phyloP scores from a whole-genome alignment of 2,888 invertebrate genomes.

The Meiosimyza decipiens region DNA sequence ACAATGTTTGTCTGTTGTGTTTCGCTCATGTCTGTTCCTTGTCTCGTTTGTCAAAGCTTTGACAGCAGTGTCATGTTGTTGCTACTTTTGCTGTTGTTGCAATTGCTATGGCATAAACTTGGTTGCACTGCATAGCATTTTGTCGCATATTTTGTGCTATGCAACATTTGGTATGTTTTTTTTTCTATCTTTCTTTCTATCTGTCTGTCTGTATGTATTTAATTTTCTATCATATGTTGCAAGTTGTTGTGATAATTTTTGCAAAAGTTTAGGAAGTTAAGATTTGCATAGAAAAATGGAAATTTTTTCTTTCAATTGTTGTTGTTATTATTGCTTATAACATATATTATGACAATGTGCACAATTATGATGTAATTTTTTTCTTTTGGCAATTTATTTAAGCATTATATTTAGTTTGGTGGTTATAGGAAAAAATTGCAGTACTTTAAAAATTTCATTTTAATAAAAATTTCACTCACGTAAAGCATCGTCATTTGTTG shows the following conservation, averaged over 20 bases:
- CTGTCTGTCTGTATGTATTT: neutral
- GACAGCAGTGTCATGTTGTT: constrained; percentile 34
- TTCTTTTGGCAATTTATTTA: neutral
- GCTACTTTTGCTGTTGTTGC: constrained; percentile 33
- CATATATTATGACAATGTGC: neutral
- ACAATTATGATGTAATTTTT: constrained; percentile 19
- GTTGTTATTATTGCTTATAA: constrained; percentile 28
- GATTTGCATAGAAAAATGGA: constrained; percentile 62
- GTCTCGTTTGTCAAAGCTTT: constrained; percentile 59
- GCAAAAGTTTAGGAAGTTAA: constrained; percentile 53
- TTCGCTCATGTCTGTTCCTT: constrained; percentile 55
- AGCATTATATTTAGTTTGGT: too few relatives aligned
- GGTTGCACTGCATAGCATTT: constrained; percentile 12
- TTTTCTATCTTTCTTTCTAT: too few relatives aligned
- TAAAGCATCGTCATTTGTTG: neutral
- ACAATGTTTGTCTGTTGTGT: neutral
- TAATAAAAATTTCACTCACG: constrained; percentile 16
- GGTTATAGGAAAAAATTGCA: too few relatives aligned
- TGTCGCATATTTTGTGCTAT: constrained; percentile 13
- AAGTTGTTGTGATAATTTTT: constrained; percentile 43
- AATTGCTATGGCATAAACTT: neutral
- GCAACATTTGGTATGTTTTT: constrained; percentile 42
- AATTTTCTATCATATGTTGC: constrained; percentile 41
- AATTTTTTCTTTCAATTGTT: constrained; percentile 45
- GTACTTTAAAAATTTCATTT: too few relatives aligned